A percentile compares a stretch with the other conserved stretches of the same genome.
These are phyloP conservation scores for Phylloscopus trochilus DNA, from an alignment of 2,113 vertebrate species.

Conservation along the genomic window DNA sequence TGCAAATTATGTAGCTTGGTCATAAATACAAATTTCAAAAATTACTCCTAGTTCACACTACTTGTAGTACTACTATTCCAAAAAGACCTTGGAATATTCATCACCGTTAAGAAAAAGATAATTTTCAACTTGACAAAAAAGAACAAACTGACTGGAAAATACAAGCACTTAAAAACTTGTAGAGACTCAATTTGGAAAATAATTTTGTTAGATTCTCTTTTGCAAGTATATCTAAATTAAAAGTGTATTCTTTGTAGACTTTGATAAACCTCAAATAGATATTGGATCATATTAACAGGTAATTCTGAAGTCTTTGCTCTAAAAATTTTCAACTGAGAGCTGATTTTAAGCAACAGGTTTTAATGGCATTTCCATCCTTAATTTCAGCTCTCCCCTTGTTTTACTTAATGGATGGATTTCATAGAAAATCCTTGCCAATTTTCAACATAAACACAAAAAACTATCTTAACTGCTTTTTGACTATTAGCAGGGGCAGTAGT, in stretches of 20 bases:
- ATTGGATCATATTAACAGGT: not conserved
- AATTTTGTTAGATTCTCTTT: not conserved
- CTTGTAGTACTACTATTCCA: not conserved
- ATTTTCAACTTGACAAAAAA: slow-evolving; percentile 31
- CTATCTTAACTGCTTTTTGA: not conserved
- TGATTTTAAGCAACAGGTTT: not conserved
- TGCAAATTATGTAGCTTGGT: slow-evolving; percentile 38
- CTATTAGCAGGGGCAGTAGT: not conserved
- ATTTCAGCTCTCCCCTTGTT: not conserved
- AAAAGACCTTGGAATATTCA: slow-evolving; percentile 4
- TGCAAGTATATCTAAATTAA: not conserved
- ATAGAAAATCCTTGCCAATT: not conserved
- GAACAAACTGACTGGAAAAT: slow-evolving; percentile 68
- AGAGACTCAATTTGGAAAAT: not conserved
- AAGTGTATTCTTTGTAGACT: not conserved
- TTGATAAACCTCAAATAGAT: not conserved
- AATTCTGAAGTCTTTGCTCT: not conserved
- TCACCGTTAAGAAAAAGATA: not conserved
- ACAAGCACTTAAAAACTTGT: not conserved
- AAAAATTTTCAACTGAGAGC: not conserved
- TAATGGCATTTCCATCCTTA: not conserved
- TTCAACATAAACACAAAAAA: not conserved
- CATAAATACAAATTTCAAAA: slow-evolving; percentile 5
- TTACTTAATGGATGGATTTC: not conserved
- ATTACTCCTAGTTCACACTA: slow-evolving; percentile 4